phyloP scores from a whole-genome alignment of 1,140 invertebrate genomes.

The Drosophila fuyamai region DNA sequence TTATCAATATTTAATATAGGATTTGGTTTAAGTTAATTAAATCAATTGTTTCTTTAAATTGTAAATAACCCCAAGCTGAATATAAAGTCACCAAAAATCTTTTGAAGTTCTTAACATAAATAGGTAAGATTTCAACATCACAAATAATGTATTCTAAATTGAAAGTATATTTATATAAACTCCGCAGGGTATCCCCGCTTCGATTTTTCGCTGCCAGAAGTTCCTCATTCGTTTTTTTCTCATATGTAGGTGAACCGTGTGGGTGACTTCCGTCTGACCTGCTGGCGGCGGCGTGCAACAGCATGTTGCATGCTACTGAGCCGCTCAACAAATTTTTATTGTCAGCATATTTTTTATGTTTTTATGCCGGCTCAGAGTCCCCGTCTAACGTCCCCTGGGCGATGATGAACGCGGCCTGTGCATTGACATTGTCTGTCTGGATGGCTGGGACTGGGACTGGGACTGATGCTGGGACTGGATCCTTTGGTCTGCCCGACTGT shows the following conservation, averaged over 20 bases:
- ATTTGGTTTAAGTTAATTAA: no score
- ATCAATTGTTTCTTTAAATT: no score
- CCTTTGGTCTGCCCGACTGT: constrained; percentile 38
- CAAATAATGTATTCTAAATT: no score
- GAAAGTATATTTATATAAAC: no score
- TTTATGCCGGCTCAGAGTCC: constrained; percentile 48
- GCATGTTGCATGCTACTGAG: constrained; percentile 79
- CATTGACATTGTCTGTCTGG: constrained; percentile 66
- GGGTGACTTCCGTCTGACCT: constrained; percentile 48
- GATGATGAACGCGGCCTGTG: constrained; percentile 68
- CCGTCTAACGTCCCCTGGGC: constrained; percentile 28
- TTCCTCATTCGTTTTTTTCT: constrained; percentile 8
- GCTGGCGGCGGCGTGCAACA: constrained; percentile 64
- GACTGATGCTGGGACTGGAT: background rate
- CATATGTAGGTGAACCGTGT: constrained; percentile 48
- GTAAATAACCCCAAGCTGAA: no score
- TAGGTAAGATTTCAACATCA: no score
- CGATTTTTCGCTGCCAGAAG: background rate
- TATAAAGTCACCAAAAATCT: no score
- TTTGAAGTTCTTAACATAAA: no score
- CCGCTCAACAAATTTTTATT: constrained; percentile 79
- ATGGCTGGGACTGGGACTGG: constrained; percentile 1
- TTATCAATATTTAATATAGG: no score
- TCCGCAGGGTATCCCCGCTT: background rate
- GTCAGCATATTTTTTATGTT: constrained; percentile 80